Base-by-base conservation (phyloP, 2,888 invertebrate species). In the Tricholauxania praeusta region DNA sequence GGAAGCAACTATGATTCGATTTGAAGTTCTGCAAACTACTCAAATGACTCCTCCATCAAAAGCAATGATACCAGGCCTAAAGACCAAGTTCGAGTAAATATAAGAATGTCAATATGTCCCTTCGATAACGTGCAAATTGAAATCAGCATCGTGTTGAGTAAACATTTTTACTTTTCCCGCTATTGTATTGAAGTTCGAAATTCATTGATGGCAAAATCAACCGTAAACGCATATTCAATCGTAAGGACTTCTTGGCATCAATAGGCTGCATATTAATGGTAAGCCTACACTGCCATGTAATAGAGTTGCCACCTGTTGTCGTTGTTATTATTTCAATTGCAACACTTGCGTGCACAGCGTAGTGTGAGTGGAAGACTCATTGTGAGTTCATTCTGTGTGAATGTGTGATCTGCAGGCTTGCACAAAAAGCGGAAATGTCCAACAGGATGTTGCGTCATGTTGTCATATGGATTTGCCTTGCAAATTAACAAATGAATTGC, bases 391-490 rank as follows among this genome's bases (percentile, higher is more conserved):
- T 57, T 32, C 15, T 57, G 22, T 22, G 57, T 10, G 32, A 8
- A 17, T 39, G 52, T 65, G 53, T 28, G 17, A 47, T 49, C 15
- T 52, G 52, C 53, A n/a, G 22, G 39, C 14, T 14, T 47, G 62
- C 5, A 48, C 14, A 19, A n/a, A 52, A 51, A 55, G 72, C 79
- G 82, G 83, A 82, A 78, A 82, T 84, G 83, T 84, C 81, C 80
- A 80, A 84, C 82, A 83, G 81, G 81, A 83, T 83, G 84, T 83
- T 82, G 82, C 74, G 66, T 72, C 72, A 79, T 72, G 72, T 75
- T 51, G 74, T 67, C 47, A 22, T 12, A 51, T 39, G 62, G 59
- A 79, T 83, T 81, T 81, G 80, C 78, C 78, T 78, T 80, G 79
- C 79, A 81, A 81, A 82, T 79, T 80, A 78, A 80, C 75, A 77